Evolutionary conservation across 1,140 invertebrate genomes (phyloP).

Genomic region (Ceratina japonica): DNA sequence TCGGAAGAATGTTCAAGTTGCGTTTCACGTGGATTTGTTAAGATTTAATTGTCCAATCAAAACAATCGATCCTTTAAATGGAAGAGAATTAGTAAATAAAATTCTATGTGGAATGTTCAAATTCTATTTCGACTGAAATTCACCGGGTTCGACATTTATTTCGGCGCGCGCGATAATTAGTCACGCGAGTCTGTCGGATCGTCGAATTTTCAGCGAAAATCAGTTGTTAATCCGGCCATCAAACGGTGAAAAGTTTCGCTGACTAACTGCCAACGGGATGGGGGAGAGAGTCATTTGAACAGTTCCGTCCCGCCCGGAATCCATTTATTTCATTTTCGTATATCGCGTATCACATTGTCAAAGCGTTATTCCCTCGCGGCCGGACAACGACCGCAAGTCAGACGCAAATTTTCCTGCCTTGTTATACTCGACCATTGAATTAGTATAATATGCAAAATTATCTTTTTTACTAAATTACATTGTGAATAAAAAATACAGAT

Average conservation of each 20-base stretch:
- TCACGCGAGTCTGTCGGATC: not conserved
- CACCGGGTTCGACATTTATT: not conserved
- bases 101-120: not conserved
- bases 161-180: not conserved
- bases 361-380: not conserved
- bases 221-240: not conserved
- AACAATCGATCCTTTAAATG: no score
- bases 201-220: not conserved
- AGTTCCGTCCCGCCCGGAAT: not conserved
- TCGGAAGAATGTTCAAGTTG: not conserved
- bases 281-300: not conserved
- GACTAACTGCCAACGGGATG: not conserved
- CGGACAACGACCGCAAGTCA: not conserved
- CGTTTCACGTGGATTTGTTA: not conserved
- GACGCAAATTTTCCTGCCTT: not conserved
- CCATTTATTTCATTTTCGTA: not conserved
- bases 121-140: not conserved
- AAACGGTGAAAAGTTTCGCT: not conserved
- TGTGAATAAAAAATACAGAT: no score
- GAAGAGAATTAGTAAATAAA: not conserved
- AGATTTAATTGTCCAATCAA: no score
- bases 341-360: not conserved
- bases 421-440: no score
- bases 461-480: no score
- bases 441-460: no score